Percentiles rank a stretch among this genome's conserved stretches.
These are phyloP conservation scores for Drosophila fuyamai DNA, from an alignment of 1,140 invertebrate species.

Conservation along the genomic window DNA sequence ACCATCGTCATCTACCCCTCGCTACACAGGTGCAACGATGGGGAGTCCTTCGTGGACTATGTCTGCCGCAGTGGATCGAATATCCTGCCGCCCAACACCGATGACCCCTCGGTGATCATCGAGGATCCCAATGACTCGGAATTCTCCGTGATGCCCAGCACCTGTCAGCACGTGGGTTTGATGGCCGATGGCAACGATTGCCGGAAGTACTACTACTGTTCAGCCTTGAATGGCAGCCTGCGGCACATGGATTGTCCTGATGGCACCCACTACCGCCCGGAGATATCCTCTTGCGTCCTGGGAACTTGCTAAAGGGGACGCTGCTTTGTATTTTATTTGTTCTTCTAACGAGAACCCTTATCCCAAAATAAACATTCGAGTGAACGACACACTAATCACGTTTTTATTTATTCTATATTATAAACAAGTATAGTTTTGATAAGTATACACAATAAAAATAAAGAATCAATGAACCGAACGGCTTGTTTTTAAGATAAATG, in stretches of 20 bases:
- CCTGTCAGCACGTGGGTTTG: constrained; percentile 67
- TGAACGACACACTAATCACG: too few relatives aligned
- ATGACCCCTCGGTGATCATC: not conserved
- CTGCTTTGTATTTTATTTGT: not conserved
- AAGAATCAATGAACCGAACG: too few relatives aligned
- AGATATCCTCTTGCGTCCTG: constrained; percentile 56
- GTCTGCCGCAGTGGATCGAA: constrained; percentile 49
- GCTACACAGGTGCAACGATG: constrained; percentile 78
- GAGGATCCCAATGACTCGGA: constrained; percentile 55
- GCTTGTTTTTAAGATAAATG: too few relatives aligned
- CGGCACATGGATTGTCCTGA: constrained; percentile 66
- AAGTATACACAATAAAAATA: too few relatives aligned
- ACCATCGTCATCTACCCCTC: constrained; percentile 76
- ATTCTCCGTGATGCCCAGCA: constrained; percentile 43
- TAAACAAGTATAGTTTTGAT: too few relatives aligned
- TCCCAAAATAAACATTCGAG: too few relatives aligned
- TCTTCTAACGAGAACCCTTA: not conserved
- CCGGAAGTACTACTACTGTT: constrained; percentile 78
- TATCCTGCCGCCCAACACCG: constrained; percentile 1
- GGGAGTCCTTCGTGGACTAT: constrained; percentile 72
- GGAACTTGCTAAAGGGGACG: constrained; percentile 50
- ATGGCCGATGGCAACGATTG: constrained; percentile 63
- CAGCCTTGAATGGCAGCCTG: constrained; percentile 53
- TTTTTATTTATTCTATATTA: too few relatives aligned
- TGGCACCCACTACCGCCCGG: constrained; percentile 62